Conservation (phyloP, 2,888 invertebrate species). For the Lycophotia porphyrea region DNA sequence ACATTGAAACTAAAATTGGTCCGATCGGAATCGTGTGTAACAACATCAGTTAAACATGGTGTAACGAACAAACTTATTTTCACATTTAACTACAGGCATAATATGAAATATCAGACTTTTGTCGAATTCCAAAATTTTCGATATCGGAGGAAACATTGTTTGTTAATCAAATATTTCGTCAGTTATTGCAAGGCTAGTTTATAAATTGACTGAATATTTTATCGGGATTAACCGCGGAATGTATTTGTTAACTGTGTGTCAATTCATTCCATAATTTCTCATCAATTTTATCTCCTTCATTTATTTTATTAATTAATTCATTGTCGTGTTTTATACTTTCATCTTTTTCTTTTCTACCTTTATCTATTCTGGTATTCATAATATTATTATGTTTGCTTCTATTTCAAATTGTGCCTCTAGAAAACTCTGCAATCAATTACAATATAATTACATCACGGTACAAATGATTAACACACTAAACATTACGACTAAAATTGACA, state of each 20-base stretch:
- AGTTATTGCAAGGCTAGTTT: background rate
- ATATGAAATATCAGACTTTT: slow-evolving; percentile 15
- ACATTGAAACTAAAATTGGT: slow-evolving; percentile 86
- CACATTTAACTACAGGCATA: slow-evolving; percentile 68
- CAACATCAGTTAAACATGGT: slow-evolving; percentile 76
- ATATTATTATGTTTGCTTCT: background rate
- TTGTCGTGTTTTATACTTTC: background rate
- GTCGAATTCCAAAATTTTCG: background rate
- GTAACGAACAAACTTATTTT: slow-evolving; percentile 66
- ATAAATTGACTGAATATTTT: slow-evolving; percentile 7
- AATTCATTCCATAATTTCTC: background rate
- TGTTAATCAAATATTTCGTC: background rate
- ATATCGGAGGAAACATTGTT: background rate
- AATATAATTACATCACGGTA: slow-evolving; percentile 76
- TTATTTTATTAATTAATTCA: background rate
- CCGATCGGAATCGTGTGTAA: slow-evolving; percentile 84
- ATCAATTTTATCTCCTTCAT: too few species aligned
- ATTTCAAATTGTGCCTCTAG: slow-evolving; percentile 59
- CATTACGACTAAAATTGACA: slow-evolving; percentile 89
- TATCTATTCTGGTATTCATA: background rate
- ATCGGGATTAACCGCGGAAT: background rate
- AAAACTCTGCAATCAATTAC: slow-evolving; percentile 64
- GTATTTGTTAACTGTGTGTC: background rate
- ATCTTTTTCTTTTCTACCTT: background rate
- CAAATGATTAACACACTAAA: slow-evolving; percentile 83